Evolutionary conservation across 2,113 vertebrate genomes (phyloP), one percentile per base, ranked within the genome.

Genomic region (Gobio gobio): DNA sequence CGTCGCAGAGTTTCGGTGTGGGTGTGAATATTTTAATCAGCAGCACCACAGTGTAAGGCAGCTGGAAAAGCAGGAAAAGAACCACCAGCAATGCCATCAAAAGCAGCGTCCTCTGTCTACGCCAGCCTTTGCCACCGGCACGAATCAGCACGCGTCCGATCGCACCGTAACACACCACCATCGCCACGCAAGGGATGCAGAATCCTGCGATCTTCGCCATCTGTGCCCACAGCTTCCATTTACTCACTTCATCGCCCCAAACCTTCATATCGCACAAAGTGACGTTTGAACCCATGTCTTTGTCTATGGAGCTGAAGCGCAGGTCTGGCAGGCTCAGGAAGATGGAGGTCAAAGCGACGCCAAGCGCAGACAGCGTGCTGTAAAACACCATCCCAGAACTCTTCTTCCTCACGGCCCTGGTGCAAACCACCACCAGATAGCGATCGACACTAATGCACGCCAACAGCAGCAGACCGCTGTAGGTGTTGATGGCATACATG

Each of bases 361-460:
- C 33, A 0, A 92, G 51, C 0, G 91, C 94, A 0, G 87, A 85
- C 13, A 94, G 8, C 76, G 90, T 94, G 54, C 95, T 95, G 0
- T 83, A 85, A 6, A 26, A 79, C 0, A 93, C 80, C 2, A 91
- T 91, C 4, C 85, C 87, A 0, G 85, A 89, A 33, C 93, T 95
- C 40, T 92, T 91, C 43, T 91, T 91, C 0, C 89, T 90, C 43
- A 93, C 92, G 0, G 90, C 20, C 0, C 94, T 91, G 1, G 96
- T 92, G 20, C 91, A 92, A 0, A 94, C 95, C 0, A 99, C 96
- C 88, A 94, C 94, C 88, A 97, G 77, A 10, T 98, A 99, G 89
- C 97, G 97, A 84, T 99, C 97, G 0, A 96, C 84, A 0, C 97
- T 98, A 90, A 99, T 96, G 90, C 95, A 96, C 18, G 96, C 97